Conservation (phyloP, 2,113 vertebrate species). For the Alligator mississippiensis region DNA sequence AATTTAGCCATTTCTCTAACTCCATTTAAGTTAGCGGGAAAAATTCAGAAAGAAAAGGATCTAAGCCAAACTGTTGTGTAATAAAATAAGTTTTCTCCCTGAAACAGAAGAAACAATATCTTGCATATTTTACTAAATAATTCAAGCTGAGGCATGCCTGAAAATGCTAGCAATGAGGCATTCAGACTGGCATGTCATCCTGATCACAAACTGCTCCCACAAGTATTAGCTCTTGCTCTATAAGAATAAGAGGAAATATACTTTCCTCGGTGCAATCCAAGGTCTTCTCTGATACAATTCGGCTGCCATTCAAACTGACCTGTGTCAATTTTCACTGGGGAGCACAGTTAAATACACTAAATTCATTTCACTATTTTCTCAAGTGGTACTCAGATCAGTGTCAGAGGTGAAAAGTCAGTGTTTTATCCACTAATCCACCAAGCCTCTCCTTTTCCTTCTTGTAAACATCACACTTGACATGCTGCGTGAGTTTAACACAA, state of each 20-base stretch:
- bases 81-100: neutral
- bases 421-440: slow-evolving; percentile 45
- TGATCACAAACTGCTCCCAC: neutral
- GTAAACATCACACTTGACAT: slow-evolving; percentile 61
- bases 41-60: neutral
- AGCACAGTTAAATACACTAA: slow-evolving; percentile 17
- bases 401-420: slow-evolving; percentile 61
- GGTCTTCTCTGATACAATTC: slow-evolving; percentile 27
- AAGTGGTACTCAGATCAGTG: slow-evolving; percentile 8
- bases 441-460: slow-evolving; percentile 22
- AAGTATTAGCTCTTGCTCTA: slow-evolving; percentile 50
- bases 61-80: neutral
- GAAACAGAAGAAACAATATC: neutral
- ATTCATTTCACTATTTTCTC: slow-evolving; percentile 51
- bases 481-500: slow-evolving; percentile 57
- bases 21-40: neutral
- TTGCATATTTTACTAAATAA: neutral
- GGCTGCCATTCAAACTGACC: slow-evolving; percentile 46
- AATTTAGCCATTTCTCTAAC: neutral
- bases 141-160: neutral
- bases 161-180: slow-evolving; percentile 14
- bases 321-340: slow-evolving; percentile 24
- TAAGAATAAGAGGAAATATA: slow-evolving; percentile 28
- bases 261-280: slow-evolving; percentile 2
- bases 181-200: neutral